Evolutionary conservation across 2,888 invertebrate genomes (phyloP), one percentile per base, ranked within the genome.

Genomic region (Lingula anatina): DNA sequence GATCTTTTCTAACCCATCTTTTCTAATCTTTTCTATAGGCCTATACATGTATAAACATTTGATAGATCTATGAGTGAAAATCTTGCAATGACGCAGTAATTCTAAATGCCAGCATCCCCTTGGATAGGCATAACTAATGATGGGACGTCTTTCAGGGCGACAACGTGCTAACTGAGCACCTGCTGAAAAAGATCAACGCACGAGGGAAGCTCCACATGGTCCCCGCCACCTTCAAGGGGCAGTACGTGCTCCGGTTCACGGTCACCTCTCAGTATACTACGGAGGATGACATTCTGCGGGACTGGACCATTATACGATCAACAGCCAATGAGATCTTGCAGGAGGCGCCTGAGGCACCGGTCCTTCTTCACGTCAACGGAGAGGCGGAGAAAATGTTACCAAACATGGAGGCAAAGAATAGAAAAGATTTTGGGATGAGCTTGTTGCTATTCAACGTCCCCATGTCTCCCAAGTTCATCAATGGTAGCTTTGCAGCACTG

Each of bases 401-500:
- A 18, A 31, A 42, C 20, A 37, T 27, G n/a, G 37, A 39, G 31
- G 20, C 9, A 15, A 41, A 12, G 27, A 61, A 62, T 46, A 53
- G 58, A 37, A 64, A 65, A 43, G 72, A 89, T 35, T 96, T 94
- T 66, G 95, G 95, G 35, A 90, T 95, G 41, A 94, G 94, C 68
- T 82, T 96, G 2, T 82, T 96, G 24, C 81, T 96, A 44, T 90
- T 94, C 44, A 96, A 96, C 77, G 90, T 91, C 2, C 95, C 95
- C 1, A 90, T 91, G 87, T 93, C 93, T 4, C 96, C 96, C 0
- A 96, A 95, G 80, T 89, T 96, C 45, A 91, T 77, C 47, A 76
- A 76, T 54, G 75, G 76, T 12, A 75, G 74, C 50, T 76, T 74
- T 48, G 76, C 73, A 2, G 75, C 76, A 1, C 57, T 76, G 36